Evolutionary conservation across 2,797 vertebrate genomes (phyloP), one percentile per base, ranked within the genome.

Genomic region (Chelon auratus): DNA sequence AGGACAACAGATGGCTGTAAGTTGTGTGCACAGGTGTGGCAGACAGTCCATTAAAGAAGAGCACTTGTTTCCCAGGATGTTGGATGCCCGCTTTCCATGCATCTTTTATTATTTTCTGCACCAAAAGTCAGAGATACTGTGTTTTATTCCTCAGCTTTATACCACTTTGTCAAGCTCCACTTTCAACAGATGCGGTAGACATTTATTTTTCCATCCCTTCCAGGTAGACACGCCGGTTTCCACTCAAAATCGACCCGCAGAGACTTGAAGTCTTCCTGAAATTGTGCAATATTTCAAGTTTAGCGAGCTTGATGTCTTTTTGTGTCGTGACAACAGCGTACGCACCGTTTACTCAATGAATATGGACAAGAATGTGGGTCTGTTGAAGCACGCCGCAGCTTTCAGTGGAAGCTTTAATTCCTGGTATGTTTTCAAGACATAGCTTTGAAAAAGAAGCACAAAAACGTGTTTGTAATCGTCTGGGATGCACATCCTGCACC

Each of bases 1-100:
- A 52, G 59, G 2, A 58, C 50, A 82, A 40, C 81, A 86, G 85
- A 80, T 83, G 86, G 83, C 66, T 59, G 1, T 0, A 18, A 43
- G 60, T 36, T 40, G 11, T 37, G 54, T 26, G 57, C 62, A 73
- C 81, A 85, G 82, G 81, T 84, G 81, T 82, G 69, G 18, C 39
- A 43, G 62, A 58, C 59, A 48, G 70, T n/a, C 36, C 43, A 40
- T 42, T 22, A 54, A 39, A 17, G 22, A 22, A 2, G 18, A 37
- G 22, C 47, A 9, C 57, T 57, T 3, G 37, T 24, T 14, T 7
- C 22, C 22, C 24, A 10, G 36, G 39, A 9, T 62, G 37, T 20
- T 24, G 24, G 47, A 13, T 5, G 33, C 1, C 45, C 9, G 7
- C 17, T 18, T 17, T 18, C 3, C n/a, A 3, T 18, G 45, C n/a